Percentiles rank a stretch among this genome's conserved stretches.
These are phyloP conservation scores for Aphelocoma californica DNA, from an alignment of 2,797 vertebrate genomes.

Conservation along the genomic window DNA sequence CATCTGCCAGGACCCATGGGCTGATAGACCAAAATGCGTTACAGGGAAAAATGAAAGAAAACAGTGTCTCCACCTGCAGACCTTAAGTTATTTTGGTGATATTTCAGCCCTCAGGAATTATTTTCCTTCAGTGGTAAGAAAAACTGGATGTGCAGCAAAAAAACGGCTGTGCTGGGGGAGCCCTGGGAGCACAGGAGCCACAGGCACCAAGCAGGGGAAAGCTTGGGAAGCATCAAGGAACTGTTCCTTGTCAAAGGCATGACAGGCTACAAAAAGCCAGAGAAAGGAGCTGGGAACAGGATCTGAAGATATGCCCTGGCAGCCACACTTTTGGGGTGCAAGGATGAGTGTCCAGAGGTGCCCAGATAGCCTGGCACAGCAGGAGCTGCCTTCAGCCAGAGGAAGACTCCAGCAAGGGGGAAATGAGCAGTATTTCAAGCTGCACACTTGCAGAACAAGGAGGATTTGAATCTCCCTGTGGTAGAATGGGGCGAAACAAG, in stretches of 20 bases:
- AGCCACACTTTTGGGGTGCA: not conserved
- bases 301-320: not conserved
- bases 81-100: not conserved
- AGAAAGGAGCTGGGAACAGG: not conserved
- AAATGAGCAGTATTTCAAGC: not conserved
- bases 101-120: not conserved
- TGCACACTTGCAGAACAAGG: not conserved
- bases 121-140: not conserved
- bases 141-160: not conserved
- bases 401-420: not conserved
- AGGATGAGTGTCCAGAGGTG: not conserved
- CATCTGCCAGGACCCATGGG: not conserved
- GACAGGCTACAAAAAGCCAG: not conserved
- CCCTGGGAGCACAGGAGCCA: not conserved
- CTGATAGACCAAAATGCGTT: not conserved
- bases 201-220: rapidly evolving
- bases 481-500: not conserved
- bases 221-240: not conserved
- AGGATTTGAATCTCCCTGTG: not conserved
- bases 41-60: not conserved
- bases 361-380: not conserved
- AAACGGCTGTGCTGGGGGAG: not conserved
- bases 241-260: not conserved
- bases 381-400: not conserved
- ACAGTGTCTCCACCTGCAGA: not conserved